Base-by-base conservation (phyloP, 1,140 invertebrate genomes). In the Caenorhabditis tropicalis region DNA sequence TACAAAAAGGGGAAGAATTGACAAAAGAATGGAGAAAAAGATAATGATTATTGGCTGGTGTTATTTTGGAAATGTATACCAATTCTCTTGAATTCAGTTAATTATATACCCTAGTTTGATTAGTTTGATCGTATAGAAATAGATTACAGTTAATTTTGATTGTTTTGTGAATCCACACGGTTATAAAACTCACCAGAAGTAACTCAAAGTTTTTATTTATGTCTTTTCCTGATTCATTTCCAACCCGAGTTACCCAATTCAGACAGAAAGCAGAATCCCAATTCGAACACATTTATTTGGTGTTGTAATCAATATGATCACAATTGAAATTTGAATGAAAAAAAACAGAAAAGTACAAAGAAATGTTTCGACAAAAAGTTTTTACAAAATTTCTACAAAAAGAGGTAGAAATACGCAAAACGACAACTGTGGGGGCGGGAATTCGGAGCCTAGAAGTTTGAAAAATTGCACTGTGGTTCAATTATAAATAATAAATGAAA, bases 261-360 rank as follows among this genome's bases (percentile, higher is more conserved):
- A n/a, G n/a, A n/a, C n/a, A n/a, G n/a, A n/a, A n/a, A 12, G 4
- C n/a, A n/a, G 9, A 36, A 27, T 24, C 33, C 65, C 33, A 74
- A 46, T 74, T 74, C 65, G 36, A 74, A 74, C 6, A 74, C 33
- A 74, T 74, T 74, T 74, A 74, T 74, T 74, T 74, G 21, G 33
- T 46, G 21, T 74, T 74, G 65, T 15, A 74, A 74, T 74, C 65
- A 74, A 74, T 74, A 74, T 74, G 65, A 74, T 74, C 36, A 39
- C 65, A 74, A 74, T 10, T 10, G 12, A 24, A 43, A 39, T 10
- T 33, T 43, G 24, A 1, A 21, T 56, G 10, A 21, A 24, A 16
- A 43, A 74, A 39, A 15, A 43, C 43, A 74, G 7, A 74, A 10
- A 15, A 74, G 2, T 31, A 74, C 31, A 74, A 39, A 46, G 19